Conservation (phyloP, 2,113 vertebrate genomes). For the Cnemophilus loriae region DNA sequence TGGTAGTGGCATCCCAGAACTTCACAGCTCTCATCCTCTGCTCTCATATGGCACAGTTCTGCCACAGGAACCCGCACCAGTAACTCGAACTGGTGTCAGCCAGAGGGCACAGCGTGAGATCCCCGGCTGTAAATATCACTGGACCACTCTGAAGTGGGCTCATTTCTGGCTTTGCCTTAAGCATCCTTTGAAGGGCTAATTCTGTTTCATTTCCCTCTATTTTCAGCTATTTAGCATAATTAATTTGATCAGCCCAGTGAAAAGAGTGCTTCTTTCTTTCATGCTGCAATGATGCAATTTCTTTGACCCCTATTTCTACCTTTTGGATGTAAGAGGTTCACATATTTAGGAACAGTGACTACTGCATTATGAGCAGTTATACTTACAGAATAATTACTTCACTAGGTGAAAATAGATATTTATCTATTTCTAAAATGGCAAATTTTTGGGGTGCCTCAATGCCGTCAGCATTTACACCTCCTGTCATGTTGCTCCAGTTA, state of each 20-base stretch:
- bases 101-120: background rate
- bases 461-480: background rate
- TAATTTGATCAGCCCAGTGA: constrained; percentile 76
- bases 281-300: constrained; percentile 66
- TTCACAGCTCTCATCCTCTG: background rate
- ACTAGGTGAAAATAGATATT: background rate
- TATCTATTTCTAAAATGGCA: background rate
- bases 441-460: background rate
- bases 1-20: background rate
- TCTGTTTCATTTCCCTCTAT: constrained; percentile 58
- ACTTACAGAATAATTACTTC: background rate
- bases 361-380: background rate
- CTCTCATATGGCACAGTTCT: background rate
- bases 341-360: background rate
- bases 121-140: constrained; percentile 44
- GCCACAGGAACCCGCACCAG: background rate
- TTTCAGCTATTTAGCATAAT: constrained; percentile 81
- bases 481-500: background rate
- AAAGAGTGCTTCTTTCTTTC: constrained; percentile 22
- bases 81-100: background rate
- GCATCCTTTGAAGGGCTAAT: constrained; percentile 59
- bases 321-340: background rate
- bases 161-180: constrained; percentile 56
- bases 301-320: constrained; percentile 13
- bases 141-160: constrained; percentile 35